Conservation (phyloP, 2,113 vertebrate genomes). For the Lagopus leucura region DNA sequence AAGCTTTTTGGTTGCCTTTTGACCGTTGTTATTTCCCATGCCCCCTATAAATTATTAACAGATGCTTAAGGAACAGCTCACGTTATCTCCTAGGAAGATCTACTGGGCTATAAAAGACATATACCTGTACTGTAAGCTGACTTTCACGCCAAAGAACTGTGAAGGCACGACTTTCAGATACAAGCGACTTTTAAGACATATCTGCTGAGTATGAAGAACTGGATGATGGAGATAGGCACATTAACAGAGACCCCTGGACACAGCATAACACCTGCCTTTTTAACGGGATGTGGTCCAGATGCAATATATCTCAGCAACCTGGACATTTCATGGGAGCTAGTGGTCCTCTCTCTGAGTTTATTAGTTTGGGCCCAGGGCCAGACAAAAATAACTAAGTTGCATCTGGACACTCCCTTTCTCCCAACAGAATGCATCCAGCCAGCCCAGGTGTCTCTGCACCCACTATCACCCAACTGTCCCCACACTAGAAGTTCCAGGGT, state of each 20-base stretch:
- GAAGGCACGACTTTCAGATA: not conserved
- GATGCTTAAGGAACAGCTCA: not conserved
- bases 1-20: slow-evolving; percentile 17
- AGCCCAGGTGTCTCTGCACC: not conserved
- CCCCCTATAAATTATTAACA: not conserved
- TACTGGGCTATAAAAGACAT: not conserved
- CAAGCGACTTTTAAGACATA: not conserved
- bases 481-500: not conserved
- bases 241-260: not conserved
- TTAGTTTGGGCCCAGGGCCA: not conserved
- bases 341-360: not conserved
- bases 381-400: not conserved
- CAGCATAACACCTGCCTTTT: not conserved
- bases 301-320: not conserved
- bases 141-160: not conserved
- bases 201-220: not conserved
- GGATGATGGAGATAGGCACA: not conserved
- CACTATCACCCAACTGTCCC: not conserved
- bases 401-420: not conserved
- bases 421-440: not conserved
- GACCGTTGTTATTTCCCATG: not conserved
- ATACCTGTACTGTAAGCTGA: not conserved
- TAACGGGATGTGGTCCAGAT: not conserved
- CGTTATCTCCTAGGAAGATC: not conserved
- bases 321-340: not conserved